Evolutionary conservation across 2,888 invertebrate genomes (phyloP).

Genomic region (Andrena haemorrhoa): DNA sequence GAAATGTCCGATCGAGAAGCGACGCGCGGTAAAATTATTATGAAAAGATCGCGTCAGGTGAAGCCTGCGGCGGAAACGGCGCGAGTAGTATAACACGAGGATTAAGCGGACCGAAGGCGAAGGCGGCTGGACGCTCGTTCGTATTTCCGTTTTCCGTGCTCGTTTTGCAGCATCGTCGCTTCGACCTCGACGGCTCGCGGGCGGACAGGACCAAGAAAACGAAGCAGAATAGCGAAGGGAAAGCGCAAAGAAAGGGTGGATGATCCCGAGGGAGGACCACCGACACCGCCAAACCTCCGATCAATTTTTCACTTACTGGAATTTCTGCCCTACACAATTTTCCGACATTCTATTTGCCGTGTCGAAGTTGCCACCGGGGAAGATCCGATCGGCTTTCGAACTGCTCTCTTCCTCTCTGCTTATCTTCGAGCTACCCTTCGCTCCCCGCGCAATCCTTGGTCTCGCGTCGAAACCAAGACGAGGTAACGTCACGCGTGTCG

Average conservation of each 20-base stretch:
- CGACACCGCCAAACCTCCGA: slow-evolving; percentile 67
- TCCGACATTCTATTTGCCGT: slow-evolving; percentile 63
- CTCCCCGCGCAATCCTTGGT: not conserved
- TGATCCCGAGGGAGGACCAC: slow-evolving; percentile 57
- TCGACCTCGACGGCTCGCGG: not conserved
- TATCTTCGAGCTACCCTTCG: not conserved
- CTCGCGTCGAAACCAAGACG: not conserved
- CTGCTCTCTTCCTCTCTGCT: slow-evolving; percentile 3
- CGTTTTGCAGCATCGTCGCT: not conserved
- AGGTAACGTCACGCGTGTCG: no score
- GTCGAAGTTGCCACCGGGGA: slow-evolving; percentile 51
- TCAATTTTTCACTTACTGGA: slow-evolving; percentile 77
- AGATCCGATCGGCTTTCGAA: slow-evolving; percentile 48
- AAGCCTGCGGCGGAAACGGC: not conserved
- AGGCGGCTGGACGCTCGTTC: not conserved
- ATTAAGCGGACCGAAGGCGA: not conserved
- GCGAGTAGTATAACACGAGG: slow-evolving; percentile 20
- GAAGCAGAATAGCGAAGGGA: not conserved
- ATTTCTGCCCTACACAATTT: slow-evolving; percentile 69
- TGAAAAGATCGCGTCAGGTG: not conserved
- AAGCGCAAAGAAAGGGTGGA: slow-evolving; percentile 37
- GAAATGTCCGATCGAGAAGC: not conserved
- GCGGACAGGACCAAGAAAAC: not conserved
- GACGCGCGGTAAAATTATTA: not conserved
- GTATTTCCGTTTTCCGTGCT: not conserved